A percentile compares a stretch with the other conserved stretches of the same genome.
phyloP scores from a whole-genome alignment of 2,888 invertebrate genomes.

The Acleris holmiana region DNA sequence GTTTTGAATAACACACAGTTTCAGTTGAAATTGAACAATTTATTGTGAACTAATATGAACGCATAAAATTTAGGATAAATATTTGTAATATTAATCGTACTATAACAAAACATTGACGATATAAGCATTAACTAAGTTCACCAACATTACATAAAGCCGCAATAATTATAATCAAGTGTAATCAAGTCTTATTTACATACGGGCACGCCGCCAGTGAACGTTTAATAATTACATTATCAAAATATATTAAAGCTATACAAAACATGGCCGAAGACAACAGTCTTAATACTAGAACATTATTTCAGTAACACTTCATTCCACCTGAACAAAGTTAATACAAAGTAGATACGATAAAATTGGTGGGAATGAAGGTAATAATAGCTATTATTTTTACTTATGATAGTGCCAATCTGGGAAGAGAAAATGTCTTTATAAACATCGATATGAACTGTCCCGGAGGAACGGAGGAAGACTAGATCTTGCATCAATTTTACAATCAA shows the following conservation, averaged over 20 bases:
- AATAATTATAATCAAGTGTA: constrained; percentile 65
- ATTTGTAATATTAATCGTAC: constrained; percentile 78
- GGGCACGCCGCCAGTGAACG: constrained; percentile 55
- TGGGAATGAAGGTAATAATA: constrained; percentile 44
- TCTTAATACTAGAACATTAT: constrained; percentile 63
- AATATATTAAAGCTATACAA: constrained; percentile 78
- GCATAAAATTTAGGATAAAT: constrained; percentile 83
- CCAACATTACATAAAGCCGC: constrained; percentile 77
- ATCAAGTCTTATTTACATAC: constrained; percentile 59
- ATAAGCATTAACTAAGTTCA: constrained; percentile 77
- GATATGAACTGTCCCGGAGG: constrained; percentile 61
- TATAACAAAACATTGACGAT: constrained; percentile 80
- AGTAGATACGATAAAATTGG: constrained; percentile 42
- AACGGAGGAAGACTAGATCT: constrained; percentile 77
- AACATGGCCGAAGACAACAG: constrained; percentile 77
- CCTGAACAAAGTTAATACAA: constrained; percentile 14
- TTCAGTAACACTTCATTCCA: constrained; percentile 42
- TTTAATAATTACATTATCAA: constrained; percentile 67
- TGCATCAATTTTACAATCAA: constrained; percentile 45
- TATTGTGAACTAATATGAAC: constrained; percentile 83
- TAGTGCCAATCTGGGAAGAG: constrained; percentile 50
- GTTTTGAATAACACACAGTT: constrained; percentile 37
- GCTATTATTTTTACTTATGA: constrained; percentile 45
- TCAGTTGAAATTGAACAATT: constrained; percentile 76
- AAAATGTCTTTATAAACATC: constrained; percentile 49